Evolutionary conservation across 2,797 vertebrate genomes (phyloP).

Genomic region (Sebastiscus albofasciatus): DNA sequence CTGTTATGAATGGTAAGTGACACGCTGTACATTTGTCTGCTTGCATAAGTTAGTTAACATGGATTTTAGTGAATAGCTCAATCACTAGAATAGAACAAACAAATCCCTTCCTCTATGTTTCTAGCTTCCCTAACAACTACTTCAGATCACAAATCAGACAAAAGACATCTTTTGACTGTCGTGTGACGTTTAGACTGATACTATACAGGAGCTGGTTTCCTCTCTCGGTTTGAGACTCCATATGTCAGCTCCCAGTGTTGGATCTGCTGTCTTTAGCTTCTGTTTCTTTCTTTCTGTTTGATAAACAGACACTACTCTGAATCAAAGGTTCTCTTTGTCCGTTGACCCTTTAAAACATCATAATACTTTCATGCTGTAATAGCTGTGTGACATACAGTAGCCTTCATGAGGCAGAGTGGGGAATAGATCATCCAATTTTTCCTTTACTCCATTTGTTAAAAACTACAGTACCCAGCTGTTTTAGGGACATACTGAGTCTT

Average conservation of each 20-base stretch:
- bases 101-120: not conserved
- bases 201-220: not conserved
- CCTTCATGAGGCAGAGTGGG: not conserved
- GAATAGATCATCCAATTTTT: not conserved
- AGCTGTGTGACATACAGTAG: too few species aligned
- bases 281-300: not conserved
- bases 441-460: not conserved
- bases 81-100: not conserved
- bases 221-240: not conserved
- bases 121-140: not conserved
- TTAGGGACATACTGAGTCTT: not conserved
- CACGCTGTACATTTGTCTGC: not conserved
- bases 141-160: not conserved
- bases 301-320: not conserved
- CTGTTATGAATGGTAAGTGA: not conserved
- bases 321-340: not conserved
- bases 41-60: constrained; percentile 22
- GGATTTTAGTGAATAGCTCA: constrained; percentile 6
- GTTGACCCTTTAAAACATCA: not conserved
- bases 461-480: not conserved
- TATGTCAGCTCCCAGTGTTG: not conserved
- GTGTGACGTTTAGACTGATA: not conserved
- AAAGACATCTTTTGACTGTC: not conserved
- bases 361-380: not conserved
- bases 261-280: not conserved